Evolutionary conservation across 1,140 invertebrate genomes (phyloP).

Genomic region (Nebria ingens): DNA sequence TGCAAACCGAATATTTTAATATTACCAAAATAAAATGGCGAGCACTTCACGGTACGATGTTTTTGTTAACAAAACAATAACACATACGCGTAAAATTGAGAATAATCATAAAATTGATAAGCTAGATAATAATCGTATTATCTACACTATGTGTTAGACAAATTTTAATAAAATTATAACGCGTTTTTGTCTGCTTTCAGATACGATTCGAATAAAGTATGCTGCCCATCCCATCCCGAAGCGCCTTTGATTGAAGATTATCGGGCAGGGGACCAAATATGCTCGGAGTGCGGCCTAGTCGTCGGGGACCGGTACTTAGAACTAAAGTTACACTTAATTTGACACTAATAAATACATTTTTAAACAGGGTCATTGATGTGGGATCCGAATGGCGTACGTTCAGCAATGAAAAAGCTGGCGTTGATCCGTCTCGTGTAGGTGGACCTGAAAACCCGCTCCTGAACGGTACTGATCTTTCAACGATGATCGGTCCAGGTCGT

Average conservation of each 20-base stretch:
- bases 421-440: slow-evolving; percentile 98
- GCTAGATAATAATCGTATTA: too few species aligned
- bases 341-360: neutral
- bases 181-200: slow-evolving; percentile 36
- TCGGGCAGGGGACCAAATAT: slow-evolving; percentile 97
- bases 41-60: slow-evolving; percentile 18
- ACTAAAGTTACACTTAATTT: slow-evolving; percentile 3
- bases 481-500: slow-evolving; percentile 87
- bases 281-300: slow-evolving; percentile 96
- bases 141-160: too few species aligned
- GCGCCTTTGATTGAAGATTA: slow-evolving; percentile 95
- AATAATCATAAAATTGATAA: too few species aligned
- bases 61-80: slow-evolving; percentile 11
- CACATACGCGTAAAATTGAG: too few species aligned
- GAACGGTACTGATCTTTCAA: slow-evolving; percentile 92
- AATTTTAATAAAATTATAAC: slow-evolving; percentile 14
- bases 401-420: slow-evolving; percentile 93
- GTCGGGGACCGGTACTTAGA: slow-evolving; percentile 84
- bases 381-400: slow-evolving; percentile 99
- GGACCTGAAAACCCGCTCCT: slow-evolving; percentile 91
- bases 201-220: slow-evolving; percentile 64
- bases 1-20: too few species aligned
- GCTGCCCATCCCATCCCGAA: slow-evolving; percentile 91
- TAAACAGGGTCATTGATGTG: slow-evolving; percentile 90
- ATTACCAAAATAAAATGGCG: slow-evolving; percentile 16